Conservation (phyloP, 2,797 vertebrate genomes). For the Arnoldichthys spilopterus region DNA sequence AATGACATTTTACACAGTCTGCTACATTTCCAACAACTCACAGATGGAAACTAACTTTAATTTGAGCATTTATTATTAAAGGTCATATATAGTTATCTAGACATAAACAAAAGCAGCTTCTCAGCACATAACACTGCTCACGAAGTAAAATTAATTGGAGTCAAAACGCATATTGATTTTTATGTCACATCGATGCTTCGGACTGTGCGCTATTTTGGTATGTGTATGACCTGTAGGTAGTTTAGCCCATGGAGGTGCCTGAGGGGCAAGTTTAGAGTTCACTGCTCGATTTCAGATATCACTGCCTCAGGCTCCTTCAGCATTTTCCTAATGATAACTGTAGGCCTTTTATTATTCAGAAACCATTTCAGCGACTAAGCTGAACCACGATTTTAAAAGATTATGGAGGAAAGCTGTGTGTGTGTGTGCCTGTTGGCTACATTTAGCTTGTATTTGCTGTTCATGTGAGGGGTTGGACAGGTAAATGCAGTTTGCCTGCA, state of each 20-base stretch:
- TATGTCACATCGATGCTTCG: no score
- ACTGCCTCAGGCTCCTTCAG: background rate
- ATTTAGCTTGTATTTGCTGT: background rate
- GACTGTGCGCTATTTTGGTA: no score
- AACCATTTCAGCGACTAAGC: background rate
- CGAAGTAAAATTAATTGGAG: no score
- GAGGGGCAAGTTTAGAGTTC: background rate
- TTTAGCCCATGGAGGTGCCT: background rate
- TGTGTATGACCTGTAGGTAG: background rate
- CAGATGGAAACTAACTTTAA: no score
- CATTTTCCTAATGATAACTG: background rate
- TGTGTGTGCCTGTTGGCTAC: slow-evolving; percentile 16
- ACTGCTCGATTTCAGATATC: background rate
- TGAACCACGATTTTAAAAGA: background rate
- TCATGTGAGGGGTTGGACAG: slow-evolving; percentile 18
- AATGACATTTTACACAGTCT: no score
- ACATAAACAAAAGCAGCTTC: no score
- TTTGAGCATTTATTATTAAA: no score
- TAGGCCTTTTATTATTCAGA: background rate
- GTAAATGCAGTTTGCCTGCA: slow-evolving; percentile 46
- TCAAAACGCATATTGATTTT: no score
- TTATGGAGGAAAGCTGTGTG: background rate
- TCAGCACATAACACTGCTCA: no score
- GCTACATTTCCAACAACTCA: no score
- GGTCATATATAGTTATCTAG: no score